Percentiles rank a stretch among this genome's conserved stretches.
phyloP scores from a whole-genome alignment of 2,888 invertebrate species.

The Heliconius cydno region DNA sequence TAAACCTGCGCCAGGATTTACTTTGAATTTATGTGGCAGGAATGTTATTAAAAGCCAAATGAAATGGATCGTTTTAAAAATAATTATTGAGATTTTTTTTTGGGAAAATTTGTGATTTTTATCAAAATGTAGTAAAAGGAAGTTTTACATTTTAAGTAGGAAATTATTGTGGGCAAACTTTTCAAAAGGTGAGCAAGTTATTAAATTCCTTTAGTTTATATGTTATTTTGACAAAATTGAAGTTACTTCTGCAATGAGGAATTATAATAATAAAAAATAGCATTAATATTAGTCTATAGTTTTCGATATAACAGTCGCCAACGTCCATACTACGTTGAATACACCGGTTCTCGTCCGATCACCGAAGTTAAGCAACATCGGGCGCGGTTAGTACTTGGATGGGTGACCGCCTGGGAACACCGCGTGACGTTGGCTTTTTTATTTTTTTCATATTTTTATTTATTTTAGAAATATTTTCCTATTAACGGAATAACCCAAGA shows the following conservation, averaged over 20 bases:
- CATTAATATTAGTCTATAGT: neutral
- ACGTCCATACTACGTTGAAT: constrained; percentile 71
- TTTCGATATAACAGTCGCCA: neutral
- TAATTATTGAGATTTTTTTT: constrained; percentile 47
- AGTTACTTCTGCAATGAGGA: too few species aligned
- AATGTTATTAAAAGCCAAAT: constrained; percentile 58
- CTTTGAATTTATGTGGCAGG: constrained; percentile 59
- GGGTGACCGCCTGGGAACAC: constrained; percentile 57
- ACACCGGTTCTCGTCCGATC: constrained; percentile 59
- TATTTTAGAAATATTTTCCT: too few species aligned
- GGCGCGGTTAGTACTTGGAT: constrained; percentile 57
- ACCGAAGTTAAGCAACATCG: constrained; percentile 62
- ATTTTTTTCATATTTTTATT: too few species aligned
- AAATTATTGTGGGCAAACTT: too few species aligned
- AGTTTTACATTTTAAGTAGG: neutral
- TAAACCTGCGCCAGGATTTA: constrained; percentile 46
- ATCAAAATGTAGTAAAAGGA: neutral
- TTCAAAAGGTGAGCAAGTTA: too few species aligned
- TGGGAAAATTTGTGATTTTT: neutral
- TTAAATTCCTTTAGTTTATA: too few species aligned
- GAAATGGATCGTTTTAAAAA: constrained; percentile 51
- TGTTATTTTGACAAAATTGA: too few species aligned
- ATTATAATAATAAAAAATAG: too few species aligned
- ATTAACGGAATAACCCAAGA: too few species aligned
- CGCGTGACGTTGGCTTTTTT: constrained; percentile 4